Percentiles rank a stretch among this genome's conserved stretches.
phyloP scores from a whole-genome alignment of 1,140 invertebrate species.

The Pseudomyrmex cubaensis region DNA sequence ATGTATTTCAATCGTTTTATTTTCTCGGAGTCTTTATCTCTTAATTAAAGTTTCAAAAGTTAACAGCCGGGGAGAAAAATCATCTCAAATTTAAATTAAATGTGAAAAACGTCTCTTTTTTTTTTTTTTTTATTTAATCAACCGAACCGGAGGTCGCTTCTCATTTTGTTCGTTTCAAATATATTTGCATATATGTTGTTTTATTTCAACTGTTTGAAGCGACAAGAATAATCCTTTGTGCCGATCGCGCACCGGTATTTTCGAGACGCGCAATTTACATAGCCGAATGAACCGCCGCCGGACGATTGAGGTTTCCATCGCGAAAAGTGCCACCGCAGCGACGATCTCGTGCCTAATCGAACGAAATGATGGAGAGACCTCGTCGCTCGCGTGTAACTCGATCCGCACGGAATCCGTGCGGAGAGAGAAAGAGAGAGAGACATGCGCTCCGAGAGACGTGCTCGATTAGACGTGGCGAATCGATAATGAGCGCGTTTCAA shows the following conservation, averaged over 20 bases:
- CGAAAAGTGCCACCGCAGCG: constrained; percentile 28
- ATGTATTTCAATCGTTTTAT: no score
- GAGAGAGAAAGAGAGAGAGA: background rate
- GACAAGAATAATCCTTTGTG: no score
- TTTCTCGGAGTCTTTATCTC: no score
- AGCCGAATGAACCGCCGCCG: background rate
- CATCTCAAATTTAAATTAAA: no score
- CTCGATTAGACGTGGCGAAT: constrained; percentile 46
- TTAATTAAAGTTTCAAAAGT: no score
- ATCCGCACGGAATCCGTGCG: constrained; percentile 22
- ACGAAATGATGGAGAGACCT: constrained; percentile 41
- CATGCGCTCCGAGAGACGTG: background rate
- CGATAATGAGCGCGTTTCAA: constrained; percentile 56
- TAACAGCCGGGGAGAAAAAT: no score
- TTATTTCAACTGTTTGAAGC: no score
- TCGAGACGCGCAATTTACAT: constrained; percentile 21
- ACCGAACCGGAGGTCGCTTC: no score
- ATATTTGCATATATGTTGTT: no score
- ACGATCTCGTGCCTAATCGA: constrained; percentile 50
- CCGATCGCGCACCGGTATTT: constrained; percentile 7
- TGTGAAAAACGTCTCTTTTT: no score
- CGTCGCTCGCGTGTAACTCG: constrained; percentile 31
- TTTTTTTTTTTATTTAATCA: no score
- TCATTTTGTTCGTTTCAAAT: no score
- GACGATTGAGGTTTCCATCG: constrained; percentile 1